These are phyloP conservation scores for Ammodytes marinus DNA, from an alignment of 2,113 vertebrate genomes.

Conservation along the genomic window DNA sequence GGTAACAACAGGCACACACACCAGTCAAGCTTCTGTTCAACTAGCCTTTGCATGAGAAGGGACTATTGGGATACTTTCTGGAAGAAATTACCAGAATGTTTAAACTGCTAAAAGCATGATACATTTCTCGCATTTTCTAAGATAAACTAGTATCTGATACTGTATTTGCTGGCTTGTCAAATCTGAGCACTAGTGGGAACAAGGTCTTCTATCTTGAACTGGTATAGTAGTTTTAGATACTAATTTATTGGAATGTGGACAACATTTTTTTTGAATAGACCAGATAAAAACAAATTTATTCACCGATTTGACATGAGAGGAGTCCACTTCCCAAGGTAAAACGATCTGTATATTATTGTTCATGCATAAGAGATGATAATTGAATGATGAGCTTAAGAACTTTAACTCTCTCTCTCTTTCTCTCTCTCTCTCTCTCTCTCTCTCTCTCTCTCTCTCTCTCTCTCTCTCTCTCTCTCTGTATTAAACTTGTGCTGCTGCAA, in stretches of 20 bases:
- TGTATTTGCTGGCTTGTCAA: no score
- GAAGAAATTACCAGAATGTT: not conserved
- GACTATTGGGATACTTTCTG: not conserved
- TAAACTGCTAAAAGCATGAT: not conserved
- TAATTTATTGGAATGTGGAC: not conserved
- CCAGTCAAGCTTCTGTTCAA: not conserved
- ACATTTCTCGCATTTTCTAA: not conserved
- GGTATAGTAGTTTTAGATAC: not conserved
- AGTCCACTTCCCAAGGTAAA: no score
- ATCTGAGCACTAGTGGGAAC: not conserved
- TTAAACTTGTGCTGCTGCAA: not conserved
- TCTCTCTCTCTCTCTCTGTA: not conserved
- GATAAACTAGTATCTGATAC: not conserved
- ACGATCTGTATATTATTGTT: no score
- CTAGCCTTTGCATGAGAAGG: not conserved
- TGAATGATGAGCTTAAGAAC: not conserved
- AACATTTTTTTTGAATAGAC: not conserved
- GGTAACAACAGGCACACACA: conserved; percentile 73
- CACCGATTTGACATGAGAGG: no score
- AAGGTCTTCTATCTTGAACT: no score
- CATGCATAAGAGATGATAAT: not conserved
- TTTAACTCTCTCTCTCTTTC: no score
- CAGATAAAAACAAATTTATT: no score
- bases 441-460: no score
- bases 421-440: no score